Evolutionary conservation across 2,797 vertebrate species (phyloP).

Genomic region (Anabacerthia variegaticeps): DNA sequence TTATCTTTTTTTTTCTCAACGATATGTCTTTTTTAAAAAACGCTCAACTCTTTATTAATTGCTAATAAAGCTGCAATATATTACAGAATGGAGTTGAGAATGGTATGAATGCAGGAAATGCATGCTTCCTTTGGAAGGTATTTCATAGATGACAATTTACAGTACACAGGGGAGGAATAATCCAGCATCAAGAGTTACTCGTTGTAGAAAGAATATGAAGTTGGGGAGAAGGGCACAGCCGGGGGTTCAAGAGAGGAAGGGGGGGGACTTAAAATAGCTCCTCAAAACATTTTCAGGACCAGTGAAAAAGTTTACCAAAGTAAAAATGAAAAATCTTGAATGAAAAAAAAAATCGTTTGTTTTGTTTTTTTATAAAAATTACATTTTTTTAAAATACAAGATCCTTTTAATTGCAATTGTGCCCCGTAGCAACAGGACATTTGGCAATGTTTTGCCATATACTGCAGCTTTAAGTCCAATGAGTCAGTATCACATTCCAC

Average conservation of each 20-base stretch:
- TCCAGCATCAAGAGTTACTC: conserved; percentile 75
- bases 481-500: conserved; percentile 84
- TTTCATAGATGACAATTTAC: conserved; percentile 68
- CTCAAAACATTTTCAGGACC: conserved; percentile 80
- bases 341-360: conserved; percentile 79
- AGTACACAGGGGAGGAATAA: conserved; percentile 67
- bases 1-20: conserved; percentile 34
- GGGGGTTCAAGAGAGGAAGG: conserved; percentile 62
- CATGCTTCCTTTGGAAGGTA: conserved; percentile 73
- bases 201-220: conserved; percentile 76
- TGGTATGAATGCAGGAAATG: conserved; percentile 65
- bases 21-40: conserved; percentile 71
- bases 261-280: conserved; percentile 78
- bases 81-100: conserved; percentile 70
- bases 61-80: conserved; percentile 71
- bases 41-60: conserved; percentile 62
- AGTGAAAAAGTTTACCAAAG: conserved; percentile 83
- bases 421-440: conserved; percentile 79
- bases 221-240: conserved; percentile 66
- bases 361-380: conserved; percentile 82
- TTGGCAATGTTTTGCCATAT: conserved; percentile 79
- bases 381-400: conserved; percentile 86
- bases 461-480: conserved; percentile 80
- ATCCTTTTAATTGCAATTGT: conserved; percentile 80
- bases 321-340: conserved; percentile 85